Conservation (phyloP, 2,113 vertebrate genomes). For the Piprites chloris region DNA sequence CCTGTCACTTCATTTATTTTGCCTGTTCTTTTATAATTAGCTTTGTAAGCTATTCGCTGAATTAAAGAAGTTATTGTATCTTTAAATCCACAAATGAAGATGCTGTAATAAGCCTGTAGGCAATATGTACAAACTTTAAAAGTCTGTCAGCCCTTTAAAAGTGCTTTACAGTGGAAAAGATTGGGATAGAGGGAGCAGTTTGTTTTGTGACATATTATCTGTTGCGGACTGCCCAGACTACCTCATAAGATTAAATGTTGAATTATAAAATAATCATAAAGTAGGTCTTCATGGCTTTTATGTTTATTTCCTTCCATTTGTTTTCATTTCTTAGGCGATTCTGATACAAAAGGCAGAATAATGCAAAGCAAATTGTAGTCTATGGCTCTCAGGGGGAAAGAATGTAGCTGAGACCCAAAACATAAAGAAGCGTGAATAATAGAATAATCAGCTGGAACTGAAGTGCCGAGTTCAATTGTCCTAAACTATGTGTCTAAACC, state of each 20-base stretch:
- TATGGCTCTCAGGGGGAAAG: not conserved
- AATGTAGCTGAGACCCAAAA: not conserved
- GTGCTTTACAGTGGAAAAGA: not conserved
- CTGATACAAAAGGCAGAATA: conserved; percentile 31
- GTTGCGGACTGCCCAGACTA: not conserved
- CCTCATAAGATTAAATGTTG: conserved; percentile 24
- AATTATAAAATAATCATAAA: conserved; percentile 28
- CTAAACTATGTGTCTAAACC: conserved; percentile 22
- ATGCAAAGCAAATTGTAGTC: conserved; percentile 26
- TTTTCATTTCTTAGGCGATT: conserved; percentile 41
- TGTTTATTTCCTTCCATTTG: conserved; percentile 45
- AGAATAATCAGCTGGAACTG: conserved; percentile 27
- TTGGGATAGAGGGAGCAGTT: not conserved
- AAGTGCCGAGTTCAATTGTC: conserved; percentile 27
- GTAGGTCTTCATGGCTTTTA: not conserved
- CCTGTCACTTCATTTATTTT: not conserved
- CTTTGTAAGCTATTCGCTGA: not conserved
- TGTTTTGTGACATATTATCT: not conserved
- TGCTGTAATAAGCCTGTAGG: not conserved
- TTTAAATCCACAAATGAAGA: not conserved
- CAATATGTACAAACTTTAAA: not conserved
- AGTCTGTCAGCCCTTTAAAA: not conserved
- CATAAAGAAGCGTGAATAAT: conserved; percentile 29
- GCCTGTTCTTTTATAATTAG: not conserved
- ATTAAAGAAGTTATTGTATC: not conserved